phyloP scores from a whole-genome alignment of 2,888 invertebrate genomes.

The Lycophotia porphyrea region DNA sequence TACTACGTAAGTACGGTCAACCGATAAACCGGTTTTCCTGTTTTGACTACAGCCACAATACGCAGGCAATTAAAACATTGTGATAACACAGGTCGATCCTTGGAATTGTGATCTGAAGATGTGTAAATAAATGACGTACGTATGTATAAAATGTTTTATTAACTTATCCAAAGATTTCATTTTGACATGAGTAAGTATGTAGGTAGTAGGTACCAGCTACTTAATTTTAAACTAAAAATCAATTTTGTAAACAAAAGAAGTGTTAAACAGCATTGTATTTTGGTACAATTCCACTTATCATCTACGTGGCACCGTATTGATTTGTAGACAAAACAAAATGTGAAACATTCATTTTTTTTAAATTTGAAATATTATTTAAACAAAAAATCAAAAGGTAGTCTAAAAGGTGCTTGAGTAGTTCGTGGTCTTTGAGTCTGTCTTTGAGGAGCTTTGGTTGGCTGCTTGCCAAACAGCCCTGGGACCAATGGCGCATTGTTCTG shows the following conservation, averaged over 20 bases:
- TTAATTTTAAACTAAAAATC: background rate
- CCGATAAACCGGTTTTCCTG: constrained; percentile 43
- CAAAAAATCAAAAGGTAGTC: constrained; percentile 67
- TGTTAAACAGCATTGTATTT: constrained; percentile 16
- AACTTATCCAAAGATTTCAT: background rate
- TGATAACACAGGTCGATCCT: constrained; percentile 14
- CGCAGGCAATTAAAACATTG: constrained; percentile 3
- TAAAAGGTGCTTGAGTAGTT: constrained; percentile 54
- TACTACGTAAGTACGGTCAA: constrained; percentile 14
- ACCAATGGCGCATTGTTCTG: constrained; percentile 37
- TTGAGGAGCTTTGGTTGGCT: constrained; percentile 32
- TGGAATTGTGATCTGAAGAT: constrained; percentile 15
- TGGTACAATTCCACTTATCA: constrained; percentile 17
- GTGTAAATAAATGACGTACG: constrained; percentile 32
- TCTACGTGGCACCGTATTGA: constrained; percentile 12
- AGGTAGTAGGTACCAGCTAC: background rate
- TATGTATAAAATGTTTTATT: background rate
- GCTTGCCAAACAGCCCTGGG: constrained; percentile 38
- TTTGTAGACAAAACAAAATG: constrained; percentile 11
- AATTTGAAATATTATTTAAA: constrained; percentile 1
- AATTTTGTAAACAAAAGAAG: constrained; percentile 10
- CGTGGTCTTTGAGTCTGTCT: constrained; percentile 44
- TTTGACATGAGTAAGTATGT: background rate
- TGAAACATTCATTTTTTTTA: background rate
- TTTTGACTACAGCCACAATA: constrained; percentile 25